These are phyloP conservation scores for Ctenopoma kingsleyae DNA, from an alignment of 2,797 vertebrate genomes.

Conservation along the genomic window DNA sequence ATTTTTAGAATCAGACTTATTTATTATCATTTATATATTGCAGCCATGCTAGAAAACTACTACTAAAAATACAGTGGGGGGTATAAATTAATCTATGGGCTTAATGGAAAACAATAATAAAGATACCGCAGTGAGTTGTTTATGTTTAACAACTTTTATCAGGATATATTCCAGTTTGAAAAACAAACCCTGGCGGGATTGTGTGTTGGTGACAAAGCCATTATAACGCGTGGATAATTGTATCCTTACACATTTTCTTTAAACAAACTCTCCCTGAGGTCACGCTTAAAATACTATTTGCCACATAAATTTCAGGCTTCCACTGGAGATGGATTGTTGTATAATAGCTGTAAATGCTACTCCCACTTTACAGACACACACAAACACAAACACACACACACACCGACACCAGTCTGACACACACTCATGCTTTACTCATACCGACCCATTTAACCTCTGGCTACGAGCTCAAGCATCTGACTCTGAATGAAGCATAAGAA, in stretches of 20 bases:
- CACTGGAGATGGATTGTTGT: slow-evolving; percentile 35
- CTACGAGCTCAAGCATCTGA: slow-evolving; percentile 21
- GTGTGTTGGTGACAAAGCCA: slow-evolving; percentile 4
- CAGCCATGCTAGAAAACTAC: too few relatives aligned
- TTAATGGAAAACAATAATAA: too few relatives aligned
- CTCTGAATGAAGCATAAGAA: slow-evolving; percentile 18
- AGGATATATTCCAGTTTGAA: background rate
- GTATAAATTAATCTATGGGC: too few relatives aligned
- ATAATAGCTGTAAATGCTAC: slow-evolving; percentile 43
- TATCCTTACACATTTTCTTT: slow-evolving; percentile 19
- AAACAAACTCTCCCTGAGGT: slow-evolving; percentile 33
- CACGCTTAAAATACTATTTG: slow-evolving; percentile 54
- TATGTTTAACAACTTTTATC: too few relatives aligned
- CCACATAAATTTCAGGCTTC: slow-evolving; percentile 58
- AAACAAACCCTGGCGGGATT: background rate
- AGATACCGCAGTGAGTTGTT: background rate
- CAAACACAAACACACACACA: background rate
- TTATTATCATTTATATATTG: too few relatives aligned
- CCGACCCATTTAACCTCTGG: slow-evolving; percentile 46
- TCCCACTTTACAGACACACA: slow-evolving; percentile 24
- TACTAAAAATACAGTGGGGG: too few relatives aligned
- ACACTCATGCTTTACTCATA: slow-evolving; percentile 26
- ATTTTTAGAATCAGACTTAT: too few relatives aligned
- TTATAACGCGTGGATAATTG: slow-evolving; percentile 35
- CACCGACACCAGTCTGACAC: background rate